A percentile compares a stretch with the other conserved stretches of the same genome.
Conservation (phyloP, 1,140 invertebrate species). For the Hylaeus anthracinus region DNA sequence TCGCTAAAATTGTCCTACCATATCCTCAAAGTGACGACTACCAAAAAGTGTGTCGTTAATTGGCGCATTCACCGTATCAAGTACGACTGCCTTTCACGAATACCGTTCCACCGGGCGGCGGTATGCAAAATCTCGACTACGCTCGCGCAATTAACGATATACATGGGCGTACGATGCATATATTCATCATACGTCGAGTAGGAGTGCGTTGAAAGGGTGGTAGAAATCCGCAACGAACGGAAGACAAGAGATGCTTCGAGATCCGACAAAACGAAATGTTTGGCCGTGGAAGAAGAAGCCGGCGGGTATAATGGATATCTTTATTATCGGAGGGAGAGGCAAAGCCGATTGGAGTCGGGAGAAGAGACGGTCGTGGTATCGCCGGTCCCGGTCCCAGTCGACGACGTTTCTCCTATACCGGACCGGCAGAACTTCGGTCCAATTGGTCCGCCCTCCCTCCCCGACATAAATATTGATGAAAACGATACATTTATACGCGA, state of each 20-base stretch:
- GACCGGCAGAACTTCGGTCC: conserved; percentile 46
- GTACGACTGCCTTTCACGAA: no score
- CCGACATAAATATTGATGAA: conserved; percentile 67
- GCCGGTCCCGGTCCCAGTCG: conserved; percentile 9
- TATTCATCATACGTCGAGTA: conserved; percentile 21
- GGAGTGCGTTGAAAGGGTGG: conserved; percentile 34
- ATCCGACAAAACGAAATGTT: conserved; percentile 53
- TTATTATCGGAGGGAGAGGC: conserved; percentile 61
- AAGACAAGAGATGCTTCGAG: conserved; percentile 17
- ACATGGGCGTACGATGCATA: conserved; percentile 5
- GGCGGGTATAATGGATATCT: conserved; percentile 66
- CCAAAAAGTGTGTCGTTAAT: no score
- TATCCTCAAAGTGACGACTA: no score
- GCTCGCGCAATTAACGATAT: conserved; percentile 13
- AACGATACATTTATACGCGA: conserved; percentile 67
- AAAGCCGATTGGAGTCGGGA: conserved; percentile 32
- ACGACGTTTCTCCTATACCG: conserved; percentile 24
- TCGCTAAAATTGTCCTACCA: no score
- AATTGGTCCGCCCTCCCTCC: conserved; percentile 54
- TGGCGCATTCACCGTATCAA: no score
- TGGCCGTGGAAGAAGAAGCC: conserved; percentile 53
- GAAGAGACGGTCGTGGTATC: conserved; percentile 34
- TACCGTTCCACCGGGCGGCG: neutral
- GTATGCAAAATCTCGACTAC: neutral
- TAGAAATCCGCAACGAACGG: conserved; percentile 21